A percentile compares a stretch with the other conserved stretches of the same genome.
Conservation (phyloP, 1,140 invertebrate species). For the Micrasema minimum region DNA sequence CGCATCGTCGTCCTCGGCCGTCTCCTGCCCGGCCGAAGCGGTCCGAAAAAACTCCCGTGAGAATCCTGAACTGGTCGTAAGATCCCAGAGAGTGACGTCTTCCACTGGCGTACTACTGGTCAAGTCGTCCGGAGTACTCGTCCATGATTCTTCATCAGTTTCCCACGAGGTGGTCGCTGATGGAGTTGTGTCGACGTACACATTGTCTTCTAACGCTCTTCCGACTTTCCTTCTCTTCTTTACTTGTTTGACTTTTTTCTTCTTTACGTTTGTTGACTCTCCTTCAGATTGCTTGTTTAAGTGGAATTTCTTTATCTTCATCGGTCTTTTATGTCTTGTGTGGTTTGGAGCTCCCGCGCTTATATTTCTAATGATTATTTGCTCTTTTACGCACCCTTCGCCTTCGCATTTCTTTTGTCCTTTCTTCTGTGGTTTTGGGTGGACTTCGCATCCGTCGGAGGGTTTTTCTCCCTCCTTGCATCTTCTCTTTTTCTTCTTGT, state of each 20-base stretch:
- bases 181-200: constrained; percentile 1
- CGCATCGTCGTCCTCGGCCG: constrained; percentile 57
- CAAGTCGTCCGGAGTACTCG: constrained; percentile 32
- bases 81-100: constrained; percentile 44
- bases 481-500: constrained; percentile 59
- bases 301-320: constrained; percentile 43
- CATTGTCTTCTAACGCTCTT: constrained; percentile 44
- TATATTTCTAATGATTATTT: constrained; percentile 37
- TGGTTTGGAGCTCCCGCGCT: constrained; percentile 25
- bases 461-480: constrained; percentile 58
- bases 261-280: constrained; percentile 12
- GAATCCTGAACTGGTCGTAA: constrained; percentile 42
- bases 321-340: constrained; percentile 43
- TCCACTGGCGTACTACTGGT: constrained; percentile 45
- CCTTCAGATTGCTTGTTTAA: constrained; percentile 18
- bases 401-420: not conserved
- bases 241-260: constrained; percentile 24
- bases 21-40: constrained; percentile 63
- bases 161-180: constrained; percentile 34
- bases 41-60: constrained; percentile 65
- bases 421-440: constrained; percentile 24
- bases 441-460: constrained; percentile 38
- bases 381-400: constrained; percentile 35
- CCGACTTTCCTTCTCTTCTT: constrained; percentile 42
- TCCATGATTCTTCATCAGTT: constrained; percentile 40